phyloP scores from a whole-genome alignment of 2,797 vertebrate genomes.

The Channa striata region DNA sequence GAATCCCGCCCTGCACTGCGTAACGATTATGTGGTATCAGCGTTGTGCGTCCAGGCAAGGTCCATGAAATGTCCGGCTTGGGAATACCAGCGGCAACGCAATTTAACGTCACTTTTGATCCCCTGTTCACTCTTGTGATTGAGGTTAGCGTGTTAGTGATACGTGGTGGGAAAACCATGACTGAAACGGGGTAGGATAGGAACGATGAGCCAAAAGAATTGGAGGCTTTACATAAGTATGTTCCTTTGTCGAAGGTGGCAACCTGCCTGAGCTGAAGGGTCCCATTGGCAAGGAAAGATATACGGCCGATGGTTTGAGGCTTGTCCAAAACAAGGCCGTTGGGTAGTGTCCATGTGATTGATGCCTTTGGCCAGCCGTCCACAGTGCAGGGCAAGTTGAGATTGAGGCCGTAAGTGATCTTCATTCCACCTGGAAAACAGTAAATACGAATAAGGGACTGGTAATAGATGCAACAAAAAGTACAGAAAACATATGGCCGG shows the following conservation, averaged over 20 bases:
- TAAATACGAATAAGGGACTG: background rate
- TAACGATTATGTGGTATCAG: constrained; percentile 82
- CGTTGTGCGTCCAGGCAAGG: constrained; percentile 85
- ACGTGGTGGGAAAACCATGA: constrained; percentile 84
- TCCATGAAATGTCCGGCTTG: constrained; percentile 88
- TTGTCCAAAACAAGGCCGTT: constrained; percentile 83
- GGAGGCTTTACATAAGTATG: constrained; percentile 83
- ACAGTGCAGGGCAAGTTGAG: constrained; percentile 82
- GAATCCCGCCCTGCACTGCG: constrained; percentile 79
- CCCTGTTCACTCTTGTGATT: constrained; percentile 78
- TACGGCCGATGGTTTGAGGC: constrained; percentile 77
- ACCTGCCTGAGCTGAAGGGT: constrained; percentile 82
- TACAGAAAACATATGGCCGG: background rate
- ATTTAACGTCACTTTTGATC: constrained; percentile 76
- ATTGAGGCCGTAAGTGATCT: constrained; percentile 81
- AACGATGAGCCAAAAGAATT: constrained; percentile 83
- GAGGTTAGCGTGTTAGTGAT: constrained; percentile 79
- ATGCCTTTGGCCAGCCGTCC: constrained; percentile 83
- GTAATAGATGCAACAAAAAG: background rate
- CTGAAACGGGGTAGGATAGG: constrained; percentile 81
- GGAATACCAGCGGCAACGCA: constrained; percentile 82
- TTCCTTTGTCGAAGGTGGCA: constrained; percentile 83
- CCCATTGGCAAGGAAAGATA: constrained; percentile 79
- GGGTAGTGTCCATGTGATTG: constrained; percentile 84
- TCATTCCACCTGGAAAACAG: constrained; percentile 73